These are phyloP conservation scores for Cydia strobilella DNA, from an alignment of 1,140 invertebrate genomes.

Conservation along the genomic window DNA sequence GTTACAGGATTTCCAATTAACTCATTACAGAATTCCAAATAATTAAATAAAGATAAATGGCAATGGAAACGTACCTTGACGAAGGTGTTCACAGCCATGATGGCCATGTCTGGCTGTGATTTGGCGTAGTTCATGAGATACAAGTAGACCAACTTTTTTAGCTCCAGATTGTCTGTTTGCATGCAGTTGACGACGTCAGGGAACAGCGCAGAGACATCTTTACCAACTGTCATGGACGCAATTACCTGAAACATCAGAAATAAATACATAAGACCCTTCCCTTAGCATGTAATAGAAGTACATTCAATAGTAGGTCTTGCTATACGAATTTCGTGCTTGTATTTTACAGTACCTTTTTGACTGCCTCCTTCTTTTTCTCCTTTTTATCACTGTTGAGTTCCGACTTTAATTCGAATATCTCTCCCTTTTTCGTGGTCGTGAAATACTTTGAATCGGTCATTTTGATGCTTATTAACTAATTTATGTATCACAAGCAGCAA, in stretches of 20 bases:
- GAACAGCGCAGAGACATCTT: conserved; percentile 97
- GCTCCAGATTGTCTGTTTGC: conserved; percentile 99
- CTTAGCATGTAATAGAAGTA: neutral
- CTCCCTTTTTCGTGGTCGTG: conserved; percentile 99
- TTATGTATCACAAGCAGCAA: neutral
- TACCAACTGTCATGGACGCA: conserved; percentile 99
- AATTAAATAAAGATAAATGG: neutral
- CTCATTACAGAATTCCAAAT: conserved; percentile 30
- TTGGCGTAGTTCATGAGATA: conserved; percentile 99
- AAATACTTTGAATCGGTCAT: conserved; percentile 99
- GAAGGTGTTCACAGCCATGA: conserved; percentile 99
- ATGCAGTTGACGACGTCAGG: conserved; percentile 99
- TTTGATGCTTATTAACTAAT: conserved; percentile 48
- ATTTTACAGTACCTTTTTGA: conserved; percentile 91
- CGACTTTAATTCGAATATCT: conserved; percentile 99
- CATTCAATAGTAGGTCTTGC: neutral
- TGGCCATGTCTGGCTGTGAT: conserved; percentile 99
- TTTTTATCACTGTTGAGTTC: conserved; percentile 99
- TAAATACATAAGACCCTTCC: neutral
- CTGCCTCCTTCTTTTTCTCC: conserved; percentile 99
- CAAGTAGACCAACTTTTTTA: conserved; percentile 99
- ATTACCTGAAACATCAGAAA: conserved; percentile 88
- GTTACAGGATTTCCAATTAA: conserved; percentile 32
- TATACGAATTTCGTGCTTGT: neutral
- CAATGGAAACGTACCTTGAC: conserved; percentile 89